Conservation (phyloP, 1,140 invertebrate species). For the Lamellibrachia luymesi region DNA sequence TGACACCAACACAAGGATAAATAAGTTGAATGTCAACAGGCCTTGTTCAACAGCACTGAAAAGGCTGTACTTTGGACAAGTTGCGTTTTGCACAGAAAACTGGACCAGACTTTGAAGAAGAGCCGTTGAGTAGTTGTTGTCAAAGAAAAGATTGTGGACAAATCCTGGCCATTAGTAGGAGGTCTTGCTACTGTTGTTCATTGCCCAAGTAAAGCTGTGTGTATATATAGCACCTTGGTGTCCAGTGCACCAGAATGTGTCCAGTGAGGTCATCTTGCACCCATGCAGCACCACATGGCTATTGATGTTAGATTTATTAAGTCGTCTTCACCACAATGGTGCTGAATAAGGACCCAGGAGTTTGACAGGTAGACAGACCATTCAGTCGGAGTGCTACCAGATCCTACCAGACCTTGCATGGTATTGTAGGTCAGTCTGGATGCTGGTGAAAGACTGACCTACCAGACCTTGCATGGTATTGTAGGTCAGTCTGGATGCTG, state of each 20-base stretch:
- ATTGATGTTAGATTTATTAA: neutral
- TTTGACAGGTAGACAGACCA: neutral
- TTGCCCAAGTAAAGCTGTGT: neutral
- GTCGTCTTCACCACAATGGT: neutral
- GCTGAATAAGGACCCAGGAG: neutral
- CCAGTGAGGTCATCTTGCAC: neutral
- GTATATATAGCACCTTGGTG: neutral
- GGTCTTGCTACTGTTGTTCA: neutral
- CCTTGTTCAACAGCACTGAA: neutral
- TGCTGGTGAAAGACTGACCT: neutral
- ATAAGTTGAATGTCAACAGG: neutral
- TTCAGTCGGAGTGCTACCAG: neutral
- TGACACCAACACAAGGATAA: neutral
- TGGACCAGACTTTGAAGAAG: too few species aligned
- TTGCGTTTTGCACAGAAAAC: too few species aligned
- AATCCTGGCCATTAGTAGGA: neutral
- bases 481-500: neutral
- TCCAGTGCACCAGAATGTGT: neutral
- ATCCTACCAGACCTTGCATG: neutral
- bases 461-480: neutral
- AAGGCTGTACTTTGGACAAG: neutral
- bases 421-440: neutral
- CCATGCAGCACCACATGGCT: neutral
- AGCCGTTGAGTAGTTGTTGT: neutral
- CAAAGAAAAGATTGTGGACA: neutral